These are phyloP conservation scores for Gorsachius magnificus DNA, from an alignment of 2,797 vertebrate genomes.

Conservation along the genomic window DNA sequence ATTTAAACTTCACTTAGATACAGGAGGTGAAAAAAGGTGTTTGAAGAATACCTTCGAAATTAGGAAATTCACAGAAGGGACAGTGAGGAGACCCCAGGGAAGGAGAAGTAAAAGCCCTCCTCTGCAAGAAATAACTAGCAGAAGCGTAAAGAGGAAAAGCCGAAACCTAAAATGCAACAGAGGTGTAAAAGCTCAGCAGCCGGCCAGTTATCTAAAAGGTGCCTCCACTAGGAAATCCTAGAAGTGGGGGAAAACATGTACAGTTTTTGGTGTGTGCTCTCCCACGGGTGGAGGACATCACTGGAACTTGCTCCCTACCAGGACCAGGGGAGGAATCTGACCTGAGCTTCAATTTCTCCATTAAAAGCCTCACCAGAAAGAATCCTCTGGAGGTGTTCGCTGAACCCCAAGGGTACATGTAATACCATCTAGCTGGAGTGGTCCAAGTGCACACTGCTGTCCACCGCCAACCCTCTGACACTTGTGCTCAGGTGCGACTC, in stretches of 20 bases:
- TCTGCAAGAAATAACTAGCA: not conserved
- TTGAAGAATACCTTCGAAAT: not conserved
- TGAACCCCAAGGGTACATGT: not conserved
- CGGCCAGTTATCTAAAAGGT: not conserved
- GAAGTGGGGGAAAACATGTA: not conserved
- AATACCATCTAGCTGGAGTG: not conserved
- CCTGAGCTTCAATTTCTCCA: not conserved
- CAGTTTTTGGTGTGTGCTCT: not conserved
- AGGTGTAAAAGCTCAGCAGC: not conserved
- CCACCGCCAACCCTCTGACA: not conserved
- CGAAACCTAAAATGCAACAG: not conserved
- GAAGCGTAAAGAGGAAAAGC: not conserved
- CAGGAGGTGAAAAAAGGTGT: not conserved
- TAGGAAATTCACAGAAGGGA: not conserved
- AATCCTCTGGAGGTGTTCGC: not conserved
- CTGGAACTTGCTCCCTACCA: not conserved
- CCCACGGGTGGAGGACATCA: not conserved
- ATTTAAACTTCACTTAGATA: not conserved
- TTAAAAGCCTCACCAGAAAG: not conserved
- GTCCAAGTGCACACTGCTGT: not conserved
- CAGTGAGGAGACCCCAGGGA: not conserved
- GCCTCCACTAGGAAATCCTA: not conserved
- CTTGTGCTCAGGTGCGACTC: not conserved
- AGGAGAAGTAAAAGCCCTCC: not conserved
- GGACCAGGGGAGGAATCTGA: not conserved